A percentile compares a stretch with the other conserved stretches of the same genome.
Evolutionary conservation across 2,113 vertebrate species (phyloP).

Genomic region (Acinonyx jubatus): DNA sequence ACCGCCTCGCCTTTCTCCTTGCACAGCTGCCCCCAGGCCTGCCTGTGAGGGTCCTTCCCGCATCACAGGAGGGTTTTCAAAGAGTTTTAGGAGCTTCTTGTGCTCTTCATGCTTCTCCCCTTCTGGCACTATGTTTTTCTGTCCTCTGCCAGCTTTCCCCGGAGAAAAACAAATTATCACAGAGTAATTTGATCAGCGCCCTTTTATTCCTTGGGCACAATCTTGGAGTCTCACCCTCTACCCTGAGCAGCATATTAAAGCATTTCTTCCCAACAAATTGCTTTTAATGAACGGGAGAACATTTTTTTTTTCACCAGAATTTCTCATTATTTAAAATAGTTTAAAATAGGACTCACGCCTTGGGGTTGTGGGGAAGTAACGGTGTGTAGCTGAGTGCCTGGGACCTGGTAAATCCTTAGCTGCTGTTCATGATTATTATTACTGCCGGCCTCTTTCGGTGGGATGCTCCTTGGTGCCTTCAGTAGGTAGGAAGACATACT

Average conservation of each 20-base stretch:
- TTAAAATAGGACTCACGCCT: neutral
- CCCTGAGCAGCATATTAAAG: neutral
- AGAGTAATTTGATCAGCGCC: neutral
- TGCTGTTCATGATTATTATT: accelerated
- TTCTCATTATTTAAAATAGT: neutral
- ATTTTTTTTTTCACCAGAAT: neutral
- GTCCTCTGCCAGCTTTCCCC: neutral
- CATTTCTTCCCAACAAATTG: neutral
- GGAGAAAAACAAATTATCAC: neutral
- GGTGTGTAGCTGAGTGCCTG: neutral
- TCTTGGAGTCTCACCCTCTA: neutral
- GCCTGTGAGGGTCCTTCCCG: accelerated
- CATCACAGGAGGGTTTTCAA: neutral
- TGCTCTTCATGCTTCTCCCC: accelerated
- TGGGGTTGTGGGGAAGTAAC: neutral
- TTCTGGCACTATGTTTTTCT: neutral
- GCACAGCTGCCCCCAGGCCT: no score
- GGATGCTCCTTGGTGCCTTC: neutral
- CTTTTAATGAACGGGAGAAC: neutral
- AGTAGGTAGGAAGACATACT: neutral
- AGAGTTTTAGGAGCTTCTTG: accelerated
- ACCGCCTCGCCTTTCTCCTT: neutral
- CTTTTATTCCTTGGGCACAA: neutral
- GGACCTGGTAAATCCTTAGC: neutral
- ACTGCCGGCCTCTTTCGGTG: neutral